Evolutionary conservation across 2,888 invertebrate species (phyloP).

Genomic region (Drosophila prolongata): DNA sequence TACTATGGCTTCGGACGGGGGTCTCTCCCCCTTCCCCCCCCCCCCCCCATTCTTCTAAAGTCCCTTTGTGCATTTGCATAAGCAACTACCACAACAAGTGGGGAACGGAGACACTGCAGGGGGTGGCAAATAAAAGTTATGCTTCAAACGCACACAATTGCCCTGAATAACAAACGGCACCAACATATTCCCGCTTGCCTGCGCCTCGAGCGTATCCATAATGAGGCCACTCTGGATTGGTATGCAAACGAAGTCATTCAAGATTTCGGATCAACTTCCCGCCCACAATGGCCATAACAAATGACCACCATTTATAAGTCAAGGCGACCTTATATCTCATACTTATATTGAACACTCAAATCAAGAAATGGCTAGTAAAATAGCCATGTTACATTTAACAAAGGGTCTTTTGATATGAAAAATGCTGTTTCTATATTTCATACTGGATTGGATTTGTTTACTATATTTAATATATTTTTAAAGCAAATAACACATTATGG

Average conservation of each 20-base stretch:
- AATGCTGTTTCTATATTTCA: no score
- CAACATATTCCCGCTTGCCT: constrained; percentile 12
- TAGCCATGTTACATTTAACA: neutral
- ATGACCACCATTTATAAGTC: constrained; percentile 1
- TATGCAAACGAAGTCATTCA: constrained; percentile 59
- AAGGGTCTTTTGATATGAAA: no score
- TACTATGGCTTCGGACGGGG: constrained; percentile 42
- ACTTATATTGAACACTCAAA: neutral
- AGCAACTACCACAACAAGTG: constrained; percentile 45
- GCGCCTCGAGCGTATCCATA: constrained; percentile 34
- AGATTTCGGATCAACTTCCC: constrained; percentile 5
- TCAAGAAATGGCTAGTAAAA: neutral
- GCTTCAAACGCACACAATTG: constrained; percentile 60
- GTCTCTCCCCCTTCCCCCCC: neutral
- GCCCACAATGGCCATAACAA: constrained; percentile 11
- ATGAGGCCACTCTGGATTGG: constrained; percentile 52
- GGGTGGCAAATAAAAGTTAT: constrained; percentile 66
- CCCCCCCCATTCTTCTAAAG: neutral
- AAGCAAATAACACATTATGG: no score
- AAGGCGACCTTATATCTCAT: neutral
- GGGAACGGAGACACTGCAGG: constrained; percentile 14
- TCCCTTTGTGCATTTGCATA: constrained; percentile 47
- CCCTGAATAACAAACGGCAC: constrained; percentile 66
- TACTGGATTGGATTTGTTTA: no score
- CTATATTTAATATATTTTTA: no score